Conservation (phyloP, 2,888 invertebrate species). For the Drosophila aldrichi region DNA sequence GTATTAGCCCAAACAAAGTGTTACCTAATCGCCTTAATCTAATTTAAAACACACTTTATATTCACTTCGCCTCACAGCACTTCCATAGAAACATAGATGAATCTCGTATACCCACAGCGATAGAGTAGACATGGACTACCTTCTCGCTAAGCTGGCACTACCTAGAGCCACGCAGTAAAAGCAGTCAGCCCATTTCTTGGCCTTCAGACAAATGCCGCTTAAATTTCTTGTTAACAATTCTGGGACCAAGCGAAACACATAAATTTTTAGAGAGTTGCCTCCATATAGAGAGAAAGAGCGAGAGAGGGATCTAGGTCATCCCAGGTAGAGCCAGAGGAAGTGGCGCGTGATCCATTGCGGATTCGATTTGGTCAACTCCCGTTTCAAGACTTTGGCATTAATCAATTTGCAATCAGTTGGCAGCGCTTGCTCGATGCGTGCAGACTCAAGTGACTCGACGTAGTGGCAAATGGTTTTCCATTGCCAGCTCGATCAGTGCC, state of each 20-base stretch:
- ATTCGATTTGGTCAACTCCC: slow-evolving; percentile 38
- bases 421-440: slow-evolving; percentile 21
- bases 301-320: slow-evolving; percentile 43
- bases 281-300: no score
- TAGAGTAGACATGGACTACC: neutral
- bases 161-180: slow-evolving; percentile 11
- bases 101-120: neutral
- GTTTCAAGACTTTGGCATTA: slow-evolving; percentile 37
- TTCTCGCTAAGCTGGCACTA: neutral
- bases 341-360: slow-evolving; percentile 36
- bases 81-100: slow-evolving; percentile 2
- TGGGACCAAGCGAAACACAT: slow-evolving; percentile 52
- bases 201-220: slow-evolving; percentile 36
- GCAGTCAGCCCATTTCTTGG: slow-evolving; percentile 14
- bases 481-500: slow-evolving; percentile 15
- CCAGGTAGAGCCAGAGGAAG: slow-evolving; percentile 36
- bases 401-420: slow-evolving; percentile 58
- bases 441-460: neutral
- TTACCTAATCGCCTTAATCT: neutral
- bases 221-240: slow-evolving; percentile 75
- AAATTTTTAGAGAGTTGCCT: slow-evolving; percentile 35
- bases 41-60: neutral
- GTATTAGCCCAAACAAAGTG: neutral
- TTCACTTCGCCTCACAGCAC: neutral
- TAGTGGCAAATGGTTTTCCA: slow-evolving; percentile 39